Evolutionary conservation across 2,113 vertebrate species (phyloP).

Genomic region (Pseudorectes ferrugineus): DNA sequence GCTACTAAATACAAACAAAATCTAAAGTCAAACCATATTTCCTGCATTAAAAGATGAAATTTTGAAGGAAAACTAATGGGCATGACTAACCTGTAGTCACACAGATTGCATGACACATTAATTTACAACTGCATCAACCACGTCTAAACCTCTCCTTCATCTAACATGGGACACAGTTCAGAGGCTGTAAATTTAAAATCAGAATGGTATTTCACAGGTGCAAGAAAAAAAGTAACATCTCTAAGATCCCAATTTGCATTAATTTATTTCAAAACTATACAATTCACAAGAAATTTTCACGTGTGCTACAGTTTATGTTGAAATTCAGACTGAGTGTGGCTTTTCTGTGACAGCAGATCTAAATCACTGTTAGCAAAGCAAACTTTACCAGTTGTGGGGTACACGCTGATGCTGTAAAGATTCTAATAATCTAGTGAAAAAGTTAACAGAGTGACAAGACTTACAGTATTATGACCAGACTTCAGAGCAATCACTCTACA

Average conservation of each 20-base stretch:
- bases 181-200: slow-evolving; percentile 15
- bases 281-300: not conserved
- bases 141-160: slow-evolving; percentile 13
- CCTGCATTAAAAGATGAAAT: not conserved
- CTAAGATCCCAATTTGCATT: not conserved
- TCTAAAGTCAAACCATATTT: slow-evolving; percentile 13
- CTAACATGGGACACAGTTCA: not conserved
- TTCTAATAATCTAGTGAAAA: not conserved
- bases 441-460: not conserved
- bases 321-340: not conserved
- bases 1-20: not conserved
- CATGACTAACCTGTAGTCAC: slow-evolving; percentile 16
- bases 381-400: not conserved
- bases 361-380: not conserved
- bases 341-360: not conserved
- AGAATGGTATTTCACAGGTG: slow-evolving; percentile 7
- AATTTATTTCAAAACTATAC: not conserved
- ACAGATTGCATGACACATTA: not conserved
- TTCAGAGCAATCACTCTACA: not conserved
- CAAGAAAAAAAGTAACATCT: not conserved
- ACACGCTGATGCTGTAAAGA: not conserved
- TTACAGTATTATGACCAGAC: not conserved
- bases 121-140: not conserved
- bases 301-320: not conserved
- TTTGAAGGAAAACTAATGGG: slow-evolving; percentile 17